Conservation (phyloP, 2,113 vertebrate species). For the Aleadryas rufinucha region DNA sequence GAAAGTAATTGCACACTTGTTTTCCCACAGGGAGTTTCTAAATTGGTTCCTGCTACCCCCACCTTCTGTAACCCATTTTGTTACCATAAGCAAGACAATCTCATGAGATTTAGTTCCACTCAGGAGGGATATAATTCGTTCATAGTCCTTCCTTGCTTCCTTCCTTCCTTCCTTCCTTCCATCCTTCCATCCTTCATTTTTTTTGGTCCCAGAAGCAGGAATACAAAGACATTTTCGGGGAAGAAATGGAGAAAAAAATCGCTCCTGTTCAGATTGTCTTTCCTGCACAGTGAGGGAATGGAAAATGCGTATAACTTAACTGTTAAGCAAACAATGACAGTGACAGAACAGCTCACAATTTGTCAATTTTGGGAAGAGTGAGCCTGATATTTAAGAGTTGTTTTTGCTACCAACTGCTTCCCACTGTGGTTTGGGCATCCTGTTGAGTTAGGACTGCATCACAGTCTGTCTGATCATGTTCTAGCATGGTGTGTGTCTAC, state of each 20-base stretch:
- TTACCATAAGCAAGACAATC: not conserved
- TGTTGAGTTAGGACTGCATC: not conserved
- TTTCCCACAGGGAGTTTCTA: not conserved
- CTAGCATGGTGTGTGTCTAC: not conserved
- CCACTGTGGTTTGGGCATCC: not conserved
- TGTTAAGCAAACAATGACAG: not conserved
- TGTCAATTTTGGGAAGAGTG: not conserved
- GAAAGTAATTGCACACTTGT: not conserved
- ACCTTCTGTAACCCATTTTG: not conserved
- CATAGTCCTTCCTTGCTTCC: no score
- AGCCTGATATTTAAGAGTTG: not conserved
- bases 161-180: no score
- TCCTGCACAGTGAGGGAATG: not conserved
- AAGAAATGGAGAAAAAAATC: not conserved
- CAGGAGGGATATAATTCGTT: not conserved
- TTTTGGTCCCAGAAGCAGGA: no score
- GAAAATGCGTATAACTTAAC: not conserved
- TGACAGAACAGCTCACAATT: not conserved
- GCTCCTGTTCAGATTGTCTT: not conserved
- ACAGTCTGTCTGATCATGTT: not conserved
- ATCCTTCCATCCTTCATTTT: no score
- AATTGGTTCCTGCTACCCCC: not conserved
- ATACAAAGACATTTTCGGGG: fast-evolving
- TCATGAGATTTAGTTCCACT: not conserved
- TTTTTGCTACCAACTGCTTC: not conserved